These are phyloP conservation scores for Acholoe squamosa DNA, from an alignment of 2,888 invertebrate species.

Conservation along the genomic window DNA sequence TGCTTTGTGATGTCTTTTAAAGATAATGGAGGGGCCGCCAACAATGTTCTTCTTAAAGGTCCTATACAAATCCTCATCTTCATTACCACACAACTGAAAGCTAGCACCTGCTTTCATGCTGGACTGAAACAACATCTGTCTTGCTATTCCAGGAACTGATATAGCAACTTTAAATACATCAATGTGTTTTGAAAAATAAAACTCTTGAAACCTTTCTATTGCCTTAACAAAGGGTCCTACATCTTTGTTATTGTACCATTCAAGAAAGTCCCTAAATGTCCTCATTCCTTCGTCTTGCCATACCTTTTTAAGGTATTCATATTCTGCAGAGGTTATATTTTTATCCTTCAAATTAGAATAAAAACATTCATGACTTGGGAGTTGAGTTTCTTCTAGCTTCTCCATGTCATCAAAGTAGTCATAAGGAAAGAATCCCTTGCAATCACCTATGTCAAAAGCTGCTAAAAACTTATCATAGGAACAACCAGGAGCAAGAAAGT, in stretches of 20 bases:
- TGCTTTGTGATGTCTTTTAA: not conserved
- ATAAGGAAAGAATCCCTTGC: not conserved
- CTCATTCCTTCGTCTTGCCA: not conserved
- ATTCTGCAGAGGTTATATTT: not conserved
- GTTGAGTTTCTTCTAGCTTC: not conserved
- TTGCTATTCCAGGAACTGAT: constrained; percentile 50
- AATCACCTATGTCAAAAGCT: too few species aligned
- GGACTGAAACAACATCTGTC: not conserved
- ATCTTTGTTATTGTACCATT: constrained; percentile 45
- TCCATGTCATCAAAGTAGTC: not conserved
- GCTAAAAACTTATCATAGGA: too few species aligned
- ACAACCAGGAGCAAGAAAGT: too few species aligned
- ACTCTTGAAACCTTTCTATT: not conserved
- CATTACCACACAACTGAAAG: not conserved
- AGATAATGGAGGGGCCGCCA: constrained; percentile 58
- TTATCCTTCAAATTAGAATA: not conserved
- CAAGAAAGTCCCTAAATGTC: constrained; percentile 41
- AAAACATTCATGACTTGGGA: not conserved
- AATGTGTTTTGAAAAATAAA: not conserved
- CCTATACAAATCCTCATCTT: constrained; percentile 23
- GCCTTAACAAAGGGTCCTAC: constrained; percentile 38
- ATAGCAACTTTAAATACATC: constrained; percentile 59
- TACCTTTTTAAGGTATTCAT: not conserved
- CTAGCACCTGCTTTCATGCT: not conserved
- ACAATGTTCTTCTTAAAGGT: constrained; percentile 41